Conservation (phyloP, 2,888 invertebrate species). For the Parascotia fuliginaria region DNA sequence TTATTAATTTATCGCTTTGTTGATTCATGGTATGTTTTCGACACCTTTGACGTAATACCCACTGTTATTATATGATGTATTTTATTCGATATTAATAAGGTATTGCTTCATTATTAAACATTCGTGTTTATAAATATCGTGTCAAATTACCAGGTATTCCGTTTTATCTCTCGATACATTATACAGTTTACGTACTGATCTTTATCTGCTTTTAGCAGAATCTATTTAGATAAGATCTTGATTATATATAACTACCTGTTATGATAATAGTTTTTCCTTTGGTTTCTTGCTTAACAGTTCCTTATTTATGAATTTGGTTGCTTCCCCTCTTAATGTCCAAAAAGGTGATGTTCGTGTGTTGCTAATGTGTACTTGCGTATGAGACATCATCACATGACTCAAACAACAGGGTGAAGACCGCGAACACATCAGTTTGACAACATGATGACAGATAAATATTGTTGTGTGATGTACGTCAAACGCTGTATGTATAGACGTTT, state of each 20-base stretch:
- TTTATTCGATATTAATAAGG: slow-evolving; percentile 1
- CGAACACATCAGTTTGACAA: slow-evolving; percentile 39
- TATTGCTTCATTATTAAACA: neutral
- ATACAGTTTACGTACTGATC: neutral
- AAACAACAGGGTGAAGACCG: slow-evolving; percentile 41
- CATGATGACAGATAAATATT: slow-evolving; percentile 43
- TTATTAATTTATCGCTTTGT: slow-evolving; percentile 6
- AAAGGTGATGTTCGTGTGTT: slow-evolving; percentile 8
- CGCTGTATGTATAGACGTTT: slow-evolving; percentile 63
- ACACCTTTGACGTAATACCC: slow-evolving; percentile 2
- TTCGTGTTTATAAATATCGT: neutral
- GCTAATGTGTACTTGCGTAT: slow-evolving; percentile 31
- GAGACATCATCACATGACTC: slow-evolving; percentile 36
- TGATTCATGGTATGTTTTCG: slow-evolving; percentile 10
- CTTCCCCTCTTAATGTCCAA: neutral
- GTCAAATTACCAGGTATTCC: too few relatives aligned
- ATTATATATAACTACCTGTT: neutral
- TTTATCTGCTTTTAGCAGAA: neutral
- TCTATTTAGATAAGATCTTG: neutral
- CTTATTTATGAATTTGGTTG: neutral
- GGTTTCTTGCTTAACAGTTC: neutral
- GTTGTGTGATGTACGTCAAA: slow-evolving; percentile 67
- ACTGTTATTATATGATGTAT: slow-evolving; percentile 3
- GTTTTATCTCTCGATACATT: neutral
- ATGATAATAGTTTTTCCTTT: neutral